phyloP scores from a whole-genome alignment of 1,140 invertebrate species.

The Dinoponera quadriceps region DNA sequence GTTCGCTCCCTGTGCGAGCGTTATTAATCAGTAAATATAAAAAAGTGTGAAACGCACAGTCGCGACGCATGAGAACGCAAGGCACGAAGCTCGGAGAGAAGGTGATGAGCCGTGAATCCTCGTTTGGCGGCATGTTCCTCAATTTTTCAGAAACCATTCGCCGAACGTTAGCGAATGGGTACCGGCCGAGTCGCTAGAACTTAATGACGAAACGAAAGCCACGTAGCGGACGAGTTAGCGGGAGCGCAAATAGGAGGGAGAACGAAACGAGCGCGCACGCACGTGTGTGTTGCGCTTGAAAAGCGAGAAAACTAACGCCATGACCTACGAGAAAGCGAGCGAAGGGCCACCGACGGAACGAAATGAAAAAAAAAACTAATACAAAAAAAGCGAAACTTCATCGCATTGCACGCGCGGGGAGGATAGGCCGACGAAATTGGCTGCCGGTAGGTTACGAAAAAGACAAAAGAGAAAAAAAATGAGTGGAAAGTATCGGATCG shows the following conservation, averaged over 20 bases:
- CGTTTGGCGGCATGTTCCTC: conserved; percentile 58
- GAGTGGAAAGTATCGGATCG: not conserved
- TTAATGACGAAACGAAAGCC: conserved; percentile 33
- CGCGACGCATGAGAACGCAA: conserved; percentile 1
- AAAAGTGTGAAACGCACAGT: not conserved
- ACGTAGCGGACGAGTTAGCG: conserved; percentile 20
- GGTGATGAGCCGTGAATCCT: conserved; percentile 21
- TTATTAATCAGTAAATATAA: conserved; percentile 5
- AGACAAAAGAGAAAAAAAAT: not conserved
- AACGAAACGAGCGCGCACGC: not conserved
- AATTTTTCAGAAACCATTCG: conserved; percentile 66
- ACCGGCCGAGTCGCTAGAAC: conserved; percentile 34
- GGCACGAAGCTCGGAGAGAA: conserved; percentile 10
- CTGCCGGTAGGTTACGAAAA: not conserved
- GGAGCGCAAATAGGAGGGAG: conserved; percentile 34
- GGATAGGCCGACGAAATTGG: conserved; percentile 31
- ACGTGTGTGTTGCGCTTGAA: conserved; percentile 1
- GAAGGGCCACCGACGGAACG: conserved; percentile 19
- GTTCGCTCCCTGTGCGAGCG: conserved; percentile 17
- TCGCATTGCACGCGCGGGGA: conserved; percentile 8
- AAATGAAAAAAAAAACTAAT: not conserved
- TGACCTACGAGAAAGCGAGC: conserved; percentile 39
- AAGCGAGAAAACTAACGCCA: conserved; percentile 11
- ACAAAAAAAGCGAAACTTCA: not conserved
- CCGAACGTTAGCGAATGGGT: conserved; percentile 38